These are phyloP conservation scores for Takifugu bimaculatus DNA, from an alignment of 2,113 vertebrate species.

Conservation along the genomic window DNA sequence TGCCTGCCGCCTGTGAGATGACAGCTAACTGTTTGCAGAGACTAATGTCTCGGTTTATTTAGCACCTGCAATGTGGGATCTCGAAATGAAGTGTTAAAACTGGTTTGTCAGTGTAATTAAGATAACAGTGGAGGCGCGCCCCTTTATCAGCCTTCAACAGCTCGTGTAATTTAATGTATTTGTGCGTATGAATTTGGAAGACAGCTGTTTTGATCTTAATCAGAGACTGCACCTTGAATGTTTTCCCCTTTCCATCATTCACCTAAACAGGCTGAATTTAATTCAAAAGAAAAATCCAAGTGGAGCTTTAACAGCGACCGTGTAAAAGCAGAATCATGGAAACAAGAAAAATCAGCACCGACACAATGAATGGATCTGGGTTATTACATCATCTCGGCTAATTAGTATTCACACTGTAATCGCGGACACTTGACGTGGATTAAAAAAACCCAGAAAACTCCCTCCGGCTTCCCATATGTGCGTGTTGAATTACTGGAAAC, in stretches of 20 bases:
- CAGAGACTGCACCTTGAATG: too few relatives aligned
- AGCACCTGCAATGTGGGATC: not conserved
- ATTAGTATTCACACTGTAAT: slow-evolving; percentile 51
- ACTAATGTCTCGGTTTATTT: slow-evolving; percentile 5
- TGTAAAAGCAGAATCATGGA: slow-evolving; percentile 1
- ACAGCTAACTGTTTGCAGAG: not conserved
- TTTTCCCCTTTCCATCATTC: too few relatives aligned
- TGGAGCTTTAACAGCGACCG: too few relatives aligned
- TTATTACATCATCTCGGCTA: slow-evolving; percentile 26
- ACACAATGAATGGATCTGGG: slow-evolving; percentile 6
- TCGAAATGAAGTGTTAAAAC: slow-evolving; percentile 1
- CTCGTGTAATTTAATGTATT: not conserved
- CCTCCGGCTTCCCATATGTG: slow-evolving; percentile 32
- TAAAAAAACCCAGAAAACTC: slow-evolving; percentile 22
- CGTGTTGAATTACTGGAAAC: slow-evolving; percentile 16
- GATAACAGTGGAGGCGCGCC: not conserved
- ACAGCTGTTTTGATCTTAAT: too few relatives aligned
- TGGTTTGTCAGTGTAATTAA: slow-evolving; percentile 2
- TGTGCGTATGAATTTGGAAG: not conserved
- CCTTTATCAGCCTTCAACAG: too few relatives aligned
- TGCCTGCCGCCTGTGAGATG: not conserved
- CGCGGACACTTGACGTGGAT: slow-evolving; percentile 22
- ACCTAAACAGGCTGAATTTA: too few relatives aligned
- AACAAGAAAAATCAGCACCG: not conserved
- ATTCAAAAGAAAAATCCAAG: too few relatives aligned